Percentiles rank a stretch among this genome's conserved stretches.
Conservation (phyloP, 1,140 invertebrate genomes). For the Drosophila repletoides region DNA sequence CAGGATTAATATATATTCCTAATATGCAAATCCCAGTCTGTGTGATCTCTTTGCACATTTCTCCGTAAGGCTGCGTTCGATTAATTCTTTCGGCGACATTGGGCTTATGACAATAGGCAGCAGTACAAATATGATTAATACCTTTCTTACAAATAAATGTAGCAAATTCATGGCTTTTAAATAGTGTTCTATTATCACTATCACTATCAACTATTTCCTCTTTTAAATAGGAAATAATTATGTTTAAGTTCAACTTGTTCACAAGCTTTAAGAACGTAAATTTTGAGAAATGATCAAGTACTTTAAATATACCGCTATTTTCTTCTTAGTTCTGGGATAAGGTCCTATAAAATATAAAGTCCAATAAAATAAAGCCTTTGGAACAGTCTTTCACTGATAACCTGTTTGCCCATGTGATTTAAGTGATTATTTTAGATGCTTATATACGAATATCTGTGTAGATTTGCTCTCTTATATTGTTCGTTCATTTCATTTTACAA, state of each 20-base stretch:
- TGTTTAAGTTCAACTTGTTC: neutral
- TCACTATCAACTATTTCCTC: neutral
- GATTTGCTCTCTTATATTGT: neutral
- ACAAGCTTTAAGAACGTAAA: neutral
- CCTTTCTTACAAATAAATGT: neutral
- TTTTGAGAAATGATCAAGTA: neutral
- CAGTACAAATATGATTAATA: neutral
- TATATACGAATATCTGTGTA: neutral
- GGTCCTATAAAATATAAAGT: neutral
- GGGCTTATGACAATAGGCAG: no score
- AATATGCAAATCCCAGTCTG: neutral
- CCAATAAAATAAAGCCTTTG: neutral
- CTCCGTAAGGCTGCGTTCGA: no score
- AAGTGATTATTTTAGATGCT: no score
- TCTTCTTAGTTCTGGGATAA: neutral
- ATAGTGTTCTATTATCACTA: constrained; percentile 2
- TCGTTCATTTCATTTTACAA: no score
- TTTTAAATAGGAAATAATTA: neutral
- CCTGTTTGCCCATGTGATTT: neutral
- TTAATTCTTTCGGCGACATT: no score
- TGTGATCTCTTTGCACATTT: no score
- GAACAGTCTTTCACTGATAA: neutral
- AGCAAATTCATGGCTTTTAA: constrained; percentile 5
- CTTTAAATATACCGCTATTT: neutral
- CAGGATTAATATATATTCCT: neutral